These are phyloP conservation scores for Dusona sp. DNA, from an alignment of 2,888 invertebrate species.

Conservation along the genomic window DNA sequence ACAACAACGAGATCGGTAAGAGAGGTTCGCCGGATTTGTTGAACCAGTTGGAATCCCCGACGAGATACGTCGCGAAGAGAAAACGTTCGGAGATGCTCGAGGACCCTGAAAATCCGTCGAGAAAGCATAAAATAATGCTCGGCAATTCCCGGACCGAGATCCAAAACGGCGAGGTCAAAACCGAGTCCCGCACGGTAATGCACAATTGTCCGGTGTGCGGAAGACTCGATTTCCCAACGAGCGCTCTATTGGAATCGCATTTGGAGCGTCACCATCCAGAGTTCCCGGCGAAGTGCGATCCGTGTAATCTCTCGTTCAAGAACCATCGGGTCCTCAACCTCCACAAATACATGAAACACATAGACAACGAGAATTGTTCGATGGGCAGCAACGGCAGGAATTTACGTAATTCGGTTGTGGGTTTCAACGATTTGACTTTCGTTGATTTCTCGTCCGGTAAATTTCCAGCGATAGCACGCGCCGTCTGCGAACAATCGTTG, in stretches of 20 bases:
- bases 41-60: constrained; percentile 58
- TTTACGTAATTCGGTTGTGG: constrained; percentile 86
- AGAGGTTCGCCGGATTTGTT: constrained; percentile 75
- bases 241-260: constrained; percentile 88
- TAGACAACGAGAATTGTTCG: constrained; percentile 76
- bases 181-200: constrained; percentile 19
- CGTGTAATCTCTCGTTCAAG: constrained; percentile 91
- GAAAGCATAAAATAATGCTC: constrained; percentile 79
- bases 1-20: constrained; percentile 87
- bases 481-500: constrained; percentile 89
- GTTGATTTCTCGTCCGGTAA: constrained; percentile 93
- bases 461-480: constrained; percentile 91
- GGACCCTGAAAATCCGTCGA: constrained; percentile 67
- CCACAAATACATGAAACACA: constrained; percentile 89
- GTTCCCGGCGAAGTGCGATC: constrained; percentile 89
- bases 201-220: constrained; percentile 88
- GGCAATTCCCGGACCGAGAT: constrained; percentile 80
- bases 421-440: constrained; percentile 90
- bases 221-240: constrained; percentile 87
- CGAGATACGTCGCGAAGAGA: constrained; percentile 70
- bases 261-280: constrained; percentile 89
- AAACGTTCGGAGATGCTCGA: constrained; percentile 74
- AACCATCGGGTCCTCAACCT: constrained; percentile 90
- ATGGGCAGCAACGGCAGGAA: constrained; percentile 64
- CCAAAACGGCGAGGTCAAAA: constrained; percentile 66